Evolutionary conservation across 2,888 invertebrate species (phyloP).

Genomic region (Epirrita christyi): DNA sequence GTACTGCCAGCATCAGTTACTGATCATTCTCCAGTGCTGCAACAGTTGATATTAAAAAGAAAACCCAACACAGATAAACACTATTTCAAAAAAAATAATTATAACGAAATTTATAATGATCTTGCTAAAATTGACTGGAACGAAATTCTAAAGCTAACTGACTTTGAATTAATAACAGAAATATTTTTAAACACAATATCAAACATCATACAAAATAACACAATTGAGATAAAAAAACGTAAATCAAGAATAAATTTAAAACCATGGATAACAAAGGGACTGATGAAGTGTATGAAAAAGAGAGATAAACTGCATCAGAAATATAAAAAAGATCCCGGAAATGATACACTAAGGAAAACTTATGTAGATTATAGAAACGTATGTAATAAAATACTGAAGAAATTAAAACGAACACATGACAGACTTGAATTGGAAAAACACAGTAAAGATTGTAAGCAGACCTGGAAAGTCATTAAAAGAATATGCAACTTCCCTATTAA

Average conservation of each 20-base stretch:
- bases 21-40: conserved; percentile 6
- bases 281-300: not conserved
- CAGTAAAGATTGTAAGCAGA: not conserved
- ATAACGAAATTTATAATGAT: not conserved
- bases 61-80: no score
- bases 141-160: not conserved
- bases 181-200: not conserved
- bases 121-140: conserved; percentile 1
- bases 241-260: not conserved
- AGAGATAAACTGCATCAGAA: not conserved
- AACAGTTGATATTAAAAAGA: not conserved
- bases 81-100: not conserved
- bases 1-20: conserved; percentile 2
- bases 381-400: no score
- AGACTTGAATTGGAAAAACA: not conserved
- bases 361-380: no score
- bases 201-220: not conserved
- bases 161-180: conserved; percentile 2
- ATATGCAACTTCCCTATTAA: not conserved
- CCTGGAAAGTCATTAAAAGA: not conserved
- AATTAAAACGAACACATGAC: no score
- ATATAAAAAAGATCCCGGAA: not conserved
- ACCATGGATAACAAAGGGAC: not conserved
- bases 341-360: not conserved
- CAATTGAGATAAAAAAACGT: not conserved